These are phyloP conservation scores for Drosophila rhopaloa DNA, from an alignment of 1,140 invertebrate species.

Conservation along the genomic window DNA sequence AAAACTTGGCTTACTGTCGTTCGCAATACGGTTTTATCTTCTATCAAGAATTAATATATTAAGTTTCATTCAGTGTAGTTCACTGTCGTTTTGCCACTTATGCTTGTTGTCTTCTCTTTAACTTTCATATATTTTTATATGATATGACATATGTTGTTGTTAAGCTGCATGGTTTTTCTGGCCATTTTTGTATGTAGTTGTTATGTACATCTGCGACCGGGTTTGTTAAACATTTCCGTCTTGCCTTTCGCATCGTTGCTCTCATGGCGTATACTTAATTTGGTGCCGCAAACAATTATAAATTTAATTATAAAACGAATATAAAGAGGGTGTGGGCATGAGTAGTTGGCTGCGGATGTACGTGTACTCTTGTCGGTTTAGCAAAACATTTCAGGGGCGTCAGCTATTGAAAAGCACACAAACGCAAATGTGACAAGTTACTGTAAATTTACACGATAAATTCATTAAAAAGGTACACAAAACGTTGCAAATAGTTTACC, in stretches of 20 bases:
- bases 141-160: constrained; percentile 7
- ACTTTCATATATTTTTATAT: constrained; percentile 6
- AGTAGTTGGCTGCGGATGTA: constrained; percentile 14
- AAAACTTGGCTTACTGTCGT: no score
- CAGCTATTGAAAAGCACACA: constrained; percentile 19
- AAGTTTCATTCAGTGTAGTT: not conserved
- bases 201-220: constrained; percentile 55
- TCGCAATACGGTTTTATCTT: no score
- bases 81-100: not conserved
- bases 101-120: not conserved
- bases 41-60: no score
- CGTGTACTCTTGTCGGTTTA: constrained; percentile 26
- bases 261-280: constrained; percentile 18
- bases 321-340: not conserved
- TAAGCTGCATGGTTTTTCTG: constrained; percentile 16
- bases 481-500: constrained; percentile 59
- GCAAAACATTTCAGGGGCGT: constrained; percentile 53
- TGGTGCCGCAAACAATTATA: constrained; percentile 58
- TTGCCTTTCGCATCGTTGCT: constrained; percentile 38
- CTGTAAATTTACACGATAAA: constrained; percentile 78
- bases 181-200: constrained; percentile 4
- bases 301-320: constrained; percentile 74
- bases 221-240: constrained; percentile 60
- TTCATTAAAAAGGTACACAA: constrained; percentile 81
- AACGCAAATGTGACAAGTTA: constrained; percentile 54